Evolutionary conservation across 1,140 invertebrate genomes (phyloP), one percentile per base, ranked within the genome.

Genomic region (Piezodorus guildinii): DNA sequence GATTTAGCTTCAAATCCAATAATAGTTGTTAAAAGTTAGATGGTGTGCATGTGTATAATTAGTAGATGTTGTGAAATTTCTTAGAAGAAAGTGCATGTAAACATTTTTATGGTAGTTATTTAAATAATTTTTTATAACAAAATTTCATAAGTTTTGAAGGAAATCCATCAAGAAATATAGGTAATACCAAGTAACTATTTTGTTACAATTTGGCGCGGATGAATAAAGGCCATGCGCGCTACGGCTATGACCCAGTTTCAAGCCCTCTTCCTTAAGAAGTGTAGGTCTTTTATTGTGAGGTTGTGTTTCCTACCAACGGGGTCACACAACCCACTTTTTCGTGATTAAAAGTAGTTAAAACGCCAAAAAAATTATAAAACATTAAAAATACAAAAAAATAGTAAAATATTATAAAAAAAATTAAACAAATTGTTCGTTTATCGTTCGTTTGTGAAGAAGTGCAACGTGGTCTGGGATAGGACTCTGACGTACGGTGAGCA

Each of bases 281-380:
- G 65, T 66, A 66, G 65, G 63, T 43, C 17, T 64, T 52, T 65
- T 79, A 74, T 78, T 75, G 78, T 79, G 80, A 73, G 80, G 78
- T 78, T 79, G 77, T 79, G 78, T 79, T 72, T 75, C 74, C 74
- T 74, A 75, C 75, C 79, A 79, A 80, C 27, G 19, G 83, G 83
- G 83, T 83, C 83, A 85, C 85, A 87, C 86, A 87, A 87, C 85
- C 84, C 83, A 85, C 82, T 77, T 77, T 75, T 79, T 82, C 80
- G 82, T 84, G 82, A 82, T 82, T 80, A 65, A 68, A 62, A 67
- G 54, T 84, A 86, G 85, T 81, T 80, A 79, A 85, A 83, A 82
- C 79, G 80, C 80, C 81, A 81, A 85, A 84, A 78, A 76, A 78
- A 79, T 79, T 82, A 78, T 77, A 77, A 77, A 75, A 73, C 72